These are phyloP conservation scores for Oscheius sp. DNA, from an alignment of 2,888 invertebrate genomes.

Conservation along the genomic window DNA sequence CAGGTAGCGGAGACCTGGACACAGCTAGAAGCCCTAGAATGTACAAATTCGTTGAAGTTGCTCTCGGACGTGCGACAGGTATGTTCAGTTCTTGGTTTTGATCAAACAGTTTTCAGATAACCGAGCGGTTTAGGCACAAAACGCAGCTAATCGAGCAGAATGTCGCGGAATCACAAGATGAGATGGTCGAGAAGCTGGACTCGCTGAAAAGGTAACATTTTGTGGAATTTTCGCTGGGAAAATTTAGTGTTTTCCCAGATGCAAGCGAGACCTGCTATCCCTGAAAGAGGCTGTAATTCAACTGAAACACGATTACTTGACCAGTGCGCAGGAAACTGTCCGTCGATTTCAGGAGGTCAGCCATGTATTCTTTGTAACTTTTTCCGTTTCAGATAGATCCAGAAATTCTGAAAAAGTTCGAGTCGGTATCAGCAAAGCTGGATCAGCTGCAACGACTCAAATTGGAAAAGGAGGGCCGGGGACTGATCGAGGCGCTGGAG, in stretches of 20 bases:
- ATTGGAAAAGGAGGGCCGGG: slow-evolving; percentile 8
- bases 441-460: neutral
- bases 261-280: slow-evolving; percentile 12
- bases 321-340: neutral
- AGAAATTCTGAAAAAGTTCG: slow-evolving; percentile 10
- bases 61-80: slow-evolving; percentile 15
- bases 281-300: neutral
- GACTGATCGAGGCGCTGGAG: neutral
- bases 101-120: neutral
- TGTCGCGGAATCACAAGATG: slow-evolving; percentile 6
- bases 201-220: slow-evolving; percentile 17
- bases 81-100: neutral
- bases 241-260: neutral
- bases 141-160: neutral
- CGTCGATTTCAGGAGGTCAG: neutral
- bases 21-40: slow-evolving; percentile 13
- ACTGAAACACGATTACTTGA: slow-evolving; percentile 18
- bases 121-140: slow-evolving; percentile 12
- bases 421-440: slow-evolving; percentile 12
- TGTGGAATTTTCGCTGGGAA: no score
- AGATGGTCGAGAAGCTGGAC: slow-evolving; percentile 14
- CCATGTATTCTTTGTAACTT: neutral
- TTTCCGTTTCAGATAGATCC: slow-evolving; percentile 18
- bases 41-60: slow-evolving; percentile 5
- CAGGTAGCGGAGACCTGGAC: slow-evolving; percentile 17